Percentiles rank a stretch among this genome's conserved stretches.
Conservation (phyloP, 2,888 invertebrate species). For the Chromoteleia sp. region DNA sequence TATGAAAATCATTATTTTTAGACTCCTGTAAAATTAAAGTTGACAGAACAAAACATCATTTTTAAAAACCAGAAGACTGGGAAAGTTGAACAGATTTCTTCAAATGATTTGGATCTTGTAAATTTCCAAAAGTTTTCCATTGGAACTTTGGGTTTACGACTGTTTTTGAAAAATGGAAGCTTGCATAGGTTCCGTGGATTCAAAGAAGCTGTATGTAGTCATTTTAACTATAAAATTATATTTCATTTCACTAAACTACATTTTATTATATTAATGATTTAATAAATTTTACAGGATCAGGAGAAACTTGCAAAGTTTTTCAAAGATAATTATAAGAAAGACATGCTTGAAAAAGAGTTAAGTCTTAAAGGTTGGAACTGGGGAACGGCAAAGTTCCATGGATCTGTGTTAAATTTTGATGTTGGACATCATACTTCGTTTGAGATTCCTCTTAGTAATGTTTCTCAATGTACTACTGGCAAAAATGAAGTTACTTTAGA, state of each 20-base stretch:
- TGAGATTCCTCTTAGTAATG: conserved; percentile 98
- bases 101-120: conserved; percentile 94
- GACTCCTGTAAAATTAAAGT: conserved; percentile 96
- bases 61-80: conserved; percentile 99
- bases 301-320: conserved; percentile 97
- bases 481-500: conserved; percentile 99
- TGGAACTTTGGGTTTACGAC: conserved; percentile 94
- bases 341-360: conserved; percentile 95
- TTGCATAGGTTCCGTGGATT: conserved; percentile 97
- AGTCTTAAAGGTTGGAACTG: conserved; percentile 99
- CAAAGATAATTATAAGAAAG: conserved; percentile 91
- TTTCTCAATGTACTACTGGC: conserved; percentile 97
- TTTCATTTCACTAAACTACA: neutral
- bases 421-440: conserved; percentile 94
- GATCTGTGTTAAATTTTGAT: conserved; percentile 93
- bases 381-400: conserved; percentile 97
- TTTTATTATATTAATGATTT: conserved; percentile 9
- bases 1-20: too few species aligned
- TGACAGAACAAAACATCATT: conserved; percentile 94
- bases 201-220: conserved; percentile 90
- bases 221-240: neutral
- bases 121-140: conserved; percentile 95
- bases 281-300: conserved; percentile 88
- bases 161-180: conserved; percentile 95
- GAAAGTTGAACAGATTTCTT: conserved; percentile 95